Base-by-base conservation (phyloP, 2,888 invertebrate species). In the Conchocele bisecta region DNA sequence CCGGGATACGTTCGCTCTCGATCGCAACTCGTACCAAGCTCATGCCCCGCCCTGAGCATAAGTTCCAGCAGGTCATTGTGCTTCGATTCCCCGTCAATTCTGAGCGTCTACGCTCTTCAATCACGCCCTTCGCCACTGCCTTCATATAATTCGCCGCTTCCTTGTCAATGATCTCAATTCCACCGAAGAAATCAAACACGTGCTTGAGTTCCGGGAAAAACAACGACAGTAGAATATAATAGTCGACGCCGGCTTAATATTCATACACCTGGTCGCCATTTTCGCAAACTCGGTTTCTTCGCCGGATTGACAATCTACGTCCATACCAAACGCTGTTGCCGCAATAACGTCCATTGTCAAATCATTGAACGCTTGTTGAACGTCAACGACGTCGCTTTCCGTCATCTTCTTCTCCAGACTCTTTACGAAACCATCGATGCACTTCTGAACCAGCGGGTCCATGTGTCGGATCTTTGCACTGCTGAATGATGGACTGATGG, bases 311-410 rank as follows among this genome's bases (percentile, higher is more conserved):
- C 75, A 69, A 41, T 80, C 61, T 1, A 79, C 63, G 31, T 79
- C 74, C 2, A 84, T 75, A 7, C 82, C 81, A 63, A 84, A 76
- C 24, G 78, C 80, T 15, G 82, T 74, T 26, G 70, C 72, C 24
- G 77, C 74, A 15, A 83, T 83, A 1, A 78, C 71, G 42, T 84
- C 82, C 65, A 84, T 61, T 0, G 83, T 75, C 22, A 75, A 69
- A 11, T 69, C 72, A 31, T 73, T 77, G 37, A 80, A 66, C 13
- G 69, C 17, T 0, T 67, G 64, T 20, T 63, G 53, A 51, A 75
- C 50, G 35, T 75, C 67, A 37, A 59, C 11, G 11, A 39, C 26
- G 4, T 48, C 42, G 13, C 48, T 28, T 17, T 33, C 29, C 11
- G 39, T 33, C 11, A 44, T 35, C 54, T 48, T 61, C 22, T 33